These are phyloP conservation scores for Apostichopus californicus DNA, from an alignment of 35 echinoderm and acorn worm species.

Conservation along the genomic window DNA sequence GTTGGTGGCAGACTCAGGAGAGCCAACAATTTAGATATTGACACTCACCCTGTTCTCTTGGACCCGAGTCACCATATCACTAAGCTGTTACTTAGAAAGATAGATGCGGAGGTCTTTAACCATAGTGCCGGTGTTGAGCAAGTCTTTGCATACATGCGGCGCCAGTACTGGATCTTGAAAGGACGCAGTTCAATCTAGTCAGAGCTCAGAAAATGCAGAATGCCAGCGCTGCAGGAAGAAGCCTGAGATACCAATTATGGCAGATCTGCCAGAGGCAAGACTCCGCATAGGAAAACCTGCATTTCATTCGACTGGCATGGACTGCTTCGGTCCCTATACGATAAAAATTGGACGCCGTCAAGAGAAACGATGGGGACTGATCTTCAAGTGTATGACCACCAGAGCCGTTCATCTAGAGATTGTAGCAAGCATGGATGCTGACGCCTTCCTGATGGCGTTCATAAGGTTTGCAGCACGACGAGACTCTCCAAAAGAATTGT, in stretches of 20 bases:
- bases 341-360: slow-evolving; percentile 39
- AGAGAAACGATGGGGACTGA: slow-evolving; percentile 51
- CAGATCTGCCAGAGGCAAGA: slow-evolving; percentile 54
- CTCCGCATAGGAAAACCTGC: slow-evolving; percentile 5
- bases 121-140: slow-evolving; percentile 35
- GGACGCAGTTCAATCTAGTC: slow-evolving; percentile 38
- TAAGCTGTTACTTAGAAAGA: slow-evolving; percentile 24
- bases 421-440: slow-evolving; percentile 27
- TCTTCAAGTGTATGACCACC: slow-evolving; percentile 57
- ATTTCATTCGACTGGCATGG: slow-evolving; percentile 45
- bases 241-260: slow-evolving; percentile 57
- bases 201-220: slow-evolving; percentile 43
- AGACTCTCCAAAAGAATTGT: slow-evolving; percentile 30
- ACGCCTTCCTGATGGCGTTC: slow-evolving; percentile 49
- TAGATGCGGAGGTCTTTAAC: slow-evolving; percentile 22
- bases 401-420: slow-evolving; percentile 39
- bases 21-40: slow-evolving; percentile 29
- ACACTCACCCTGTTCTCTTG: slow-evolving; percentile 7
- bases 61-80: slow-evolving; percentile 55
- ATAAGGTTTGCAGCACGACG: slow-evolving; percentile 33
- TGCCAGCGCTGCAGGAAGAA: slow-evolving; percentile 56
- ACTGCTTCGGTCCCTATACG: slow-evolving; percentile 55
- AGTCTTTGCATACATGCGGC: slow-evolving; percentile 44
- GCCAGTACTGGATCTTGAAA: slow-evolving; percentile 54
- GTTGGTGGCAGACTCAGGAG: slow-evolving; percentile 48